These are phyloP conservation scores for Arion vulgaris DNA, from an alignment of 1,140 invertebrate species.

Conservation along the genomic window DNA sequence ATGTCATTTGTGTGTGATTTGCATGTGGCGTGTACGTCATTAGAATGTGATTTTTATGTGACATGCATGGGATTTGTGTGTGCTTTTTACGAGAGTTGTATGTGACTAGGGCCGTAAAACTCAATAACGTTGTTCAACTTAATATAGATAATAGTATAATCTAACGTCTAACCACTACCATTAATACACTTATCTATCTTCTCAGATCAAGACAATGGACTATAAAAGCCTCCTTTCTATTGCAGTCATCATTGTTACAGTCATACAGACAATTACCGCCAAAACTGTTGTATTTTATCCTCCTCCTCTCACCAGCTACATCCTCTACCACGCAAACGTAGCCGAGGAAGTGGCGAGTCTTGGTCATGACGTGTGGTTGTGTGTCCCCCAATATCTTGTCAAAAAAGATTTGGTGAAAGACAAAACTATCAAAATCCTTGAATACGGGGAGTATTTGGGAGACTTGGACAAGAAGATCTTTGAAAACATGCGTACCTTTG, in stretches of 20 bases:
- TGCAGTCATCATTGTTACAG: not conserved
- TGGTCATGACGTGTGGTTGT: constrained; percentile 39
- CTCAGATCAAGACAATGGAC: not conserved
- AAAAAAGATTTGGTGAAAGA: constrained; percentile 21
- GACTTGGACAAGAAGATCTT: constrained; percentile 1
- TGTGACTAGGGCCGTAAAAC: no score
- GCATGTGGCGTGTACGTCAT: no score
- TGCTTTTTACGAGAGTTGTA: no score
- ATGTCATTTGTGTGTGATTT: no score
- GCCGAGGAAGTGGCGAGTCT: constrained; percentile 15
- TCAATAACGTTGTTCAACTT: no score
- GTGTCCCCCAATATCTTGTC: constrained; percentile 31
- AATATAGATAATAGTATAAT: no score
- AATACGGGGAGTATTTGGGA: not conserved
- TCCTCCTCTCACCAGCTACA: constrained; percentile 22
- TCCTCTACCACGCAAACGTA: constrained; percentile 33
- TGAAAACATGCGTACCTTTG: constrained; percentile 4
- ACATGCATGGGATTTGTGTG: no score
- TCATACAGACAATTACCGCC: not conserved
- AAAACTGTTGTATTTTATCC: constrained; percentile 36
- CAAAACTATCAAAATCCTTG: constrained; percentile 20
- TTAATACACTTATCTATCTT: not conserved
- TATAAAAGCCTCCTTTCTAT: not conserved
- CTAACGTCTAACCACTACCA: no score
- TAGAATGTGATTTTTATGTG: no score